Base-by-base conservation (phyloP, 2,888 invertebrate genomes). In the Parthenolecanium corni region DNA sequence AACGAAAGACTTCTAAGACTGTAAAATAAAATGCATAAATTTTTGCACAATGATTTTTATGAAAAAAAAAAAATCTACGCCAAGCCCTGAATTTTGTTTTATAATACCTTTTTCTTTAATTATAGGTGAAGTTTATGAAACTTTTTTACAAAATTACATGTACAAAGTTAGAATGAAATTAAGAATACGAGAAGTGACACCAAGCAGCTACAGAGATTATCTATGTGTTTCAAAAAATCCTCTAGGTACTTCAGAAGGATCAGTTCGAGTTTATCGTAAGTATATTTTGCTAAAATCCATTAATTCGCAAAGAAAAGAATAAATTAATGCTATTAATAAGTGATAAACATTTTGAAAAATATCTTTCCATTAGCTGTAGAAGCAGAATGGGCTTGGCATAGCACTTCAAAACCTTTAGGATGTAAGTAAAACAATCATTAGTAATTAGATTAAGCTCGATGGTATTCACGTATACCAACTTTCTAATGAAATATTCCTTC, bases 221-320 rank as follows among this genome's bases (percentile, higher is more conserved):
- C 83, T 85, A 71, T 89, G 89, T 74, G 82, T 87, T 67, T 85
- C 87, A 56, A 88, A 88, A 75, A 89, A 89, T 73, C 84, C 86
- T 0, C 76, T 89, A 5, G 88, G 88, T 25, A 86, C 87, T 70
- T 87, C 88, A 6, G 88, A 88, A 74, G 88, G 88, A 68, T 84
- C 83, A 65, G 88, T 89, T 68, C 86, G 86, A 74, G 77, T 89
- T 66, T 87, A 88, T 72, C 82, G 88, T 88, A 77, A 84, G 86
- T 46, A 20, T 3, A 20, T 31, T 6, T 31, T 31, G 9, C 31
- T 4, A 6, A 31, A 31, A 6, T 31, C 31, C 31, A 31, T 31
- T 31, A 4, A 31, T 6, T 31, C 9, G 9, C 24, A 40, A 3
- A 21, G 20, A 38, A 9, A 44, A 44, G 5, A 16, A 44, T 16